Base-by-base conservation (phyloP, 2,888 invertebrate species). In the Meteorus cinctellus region DNA sequence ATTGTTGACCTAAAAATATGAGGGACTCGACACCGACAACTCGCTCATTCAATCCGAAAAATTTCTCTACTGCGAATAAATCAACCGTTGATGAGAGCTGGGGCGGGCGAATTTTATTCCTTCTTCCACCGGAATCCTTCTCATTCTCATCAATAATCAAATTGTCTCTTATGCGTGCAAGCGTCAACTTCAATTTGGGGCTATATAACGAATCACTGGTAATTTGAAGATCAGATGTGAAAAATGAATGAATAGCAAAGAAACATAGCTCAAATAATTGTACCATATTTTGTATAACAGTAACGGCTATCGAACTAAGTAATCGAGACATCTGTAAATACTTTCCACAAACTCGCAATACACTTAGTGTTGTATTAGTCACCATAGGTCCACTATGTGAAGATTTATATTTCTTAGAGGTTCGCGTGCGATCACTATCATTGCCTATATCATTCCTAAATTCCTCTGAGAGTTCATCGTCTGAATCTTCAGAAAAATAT, bases 211-310 rank as follows among this genome's bases (percentile, higher is more conserved):
- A 89, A 63, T 91, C 90, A 80, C 90, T 90, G 24, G 90, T 89
- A 66, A 91, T 89, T 73, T 92, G 93, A 85, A 95, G 91, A 89
- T 96, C 96, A 0, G 93, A 92, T 0, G 96, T 94, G 87, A 98
- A 98, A 86, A 97, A 96, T 51, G 93, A 91, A 88, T 96, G 96
- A 0, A 97, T 97, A 0, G 96, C 93, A 87, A 95, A 97, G 74
- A 97, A 94, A 89, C 98, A 98, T 87, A 96, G 97, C 86, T 98
- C 98, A 89, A 97, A 96, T 27, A 98, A 91, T 85, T 98, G 97
- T 81, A 96, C 94, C 94, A 98, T 96, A 77, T 96, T 94, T 86
- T 94, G 92, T n/a, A 97, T 94, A 2, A 98, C 97, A 90, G 97
- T 96, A 84, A 96, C 93, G 0, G 98, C 96, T 80, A 98, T 97